phyloP scores from a whole-genome alignment of 1,140 invertebrate species.

The Heliconius hewitsoni region DNA sequence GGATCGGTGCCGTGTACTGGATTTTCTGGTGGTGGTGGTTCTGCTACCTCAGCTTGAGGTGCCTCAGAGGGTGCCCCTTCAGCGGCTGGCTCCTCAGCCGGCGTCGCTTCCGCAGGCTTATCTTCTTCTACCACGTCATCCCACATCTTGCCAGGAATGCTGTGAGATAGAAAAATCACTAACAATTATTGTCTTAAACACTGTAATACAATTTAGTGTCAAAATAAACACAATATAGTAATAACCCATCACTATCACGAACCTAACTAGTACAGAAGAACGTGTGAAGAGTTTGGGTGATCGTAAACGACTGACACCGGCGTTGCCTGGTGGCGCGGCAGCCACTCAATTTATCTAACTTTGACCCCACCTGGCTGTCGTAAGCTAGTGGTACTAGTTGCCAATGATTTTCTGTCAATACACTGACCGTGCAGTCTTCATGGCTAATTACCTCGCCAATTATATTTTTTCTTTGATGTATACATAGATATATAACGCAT shows the following conservation, averaged over 20 bases:
- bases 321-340: constrained; percentile 53
- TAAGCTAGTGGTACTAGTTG: constrained; percentile 59
- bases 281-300: constrained; percentile 73
- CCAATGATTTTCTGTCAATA: constrained; percentile 80
- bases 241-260: constrained; percentile 48
- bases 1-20: constrained; percentile 68
- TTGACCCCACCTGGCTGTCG: constrained; percentile 75
- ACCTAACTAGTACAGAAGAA: constrained; percentile 64
- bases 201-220: constrained; percentile 20
- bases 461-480: constrained; percentile 57
- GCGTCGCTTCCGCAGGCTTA: constrained; percentile 45
- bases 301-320: constrained; percentile 66
- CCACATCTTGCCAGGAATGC: constrained; percentile 67
- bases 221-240: constrained; percentile 25
- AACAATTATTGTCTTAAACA: constrained; percentile 38
- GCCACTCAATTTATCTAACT: constrained; percentile 76
- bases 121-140: constrained; percentile 68
- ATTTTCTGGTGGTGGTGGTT: constrained; percentile 83
- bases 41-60: constrained; percentile 74
- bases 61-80: constrained; percentile 65
- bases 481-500: constrained; percentile 24
- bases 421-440: constrained; percentile 67
- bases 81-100: constrained; percentile 42
- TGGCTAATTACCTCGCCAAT: constrained; percentile 69
- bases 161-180: constrained; percentile 61